phyloP scores from a whole-genome alignment of 2,797 vertebrate genomes.

The Lutra lutra region DNA sequence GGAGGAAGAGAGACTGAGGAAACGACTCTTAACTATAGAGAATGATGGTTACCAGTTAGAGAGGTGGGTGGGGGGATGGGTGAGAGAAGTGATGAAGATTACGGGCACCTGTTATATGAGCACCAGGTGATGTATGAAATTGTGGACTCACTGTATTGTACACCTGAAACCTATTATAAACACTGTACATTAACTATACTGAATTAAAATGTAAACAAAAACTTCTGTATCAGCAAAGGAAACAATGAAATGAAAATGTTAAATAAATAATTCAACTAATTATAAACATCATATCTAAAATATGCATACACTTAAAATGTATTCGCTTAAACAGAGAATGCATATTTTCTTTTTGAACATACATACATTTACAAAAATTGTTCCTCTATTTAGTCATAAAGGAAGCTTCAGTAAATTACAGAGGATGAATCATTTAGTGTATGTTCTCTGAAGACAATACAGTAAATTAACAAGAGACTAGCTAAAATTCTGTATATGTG shows the following conservation, averaged over 20 bases:
- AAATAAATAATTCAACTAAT: neutral
- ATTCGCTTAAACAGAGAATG: neutral
- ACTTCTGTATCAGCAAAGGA: neutral
- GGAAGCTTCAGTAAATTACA: neutral
- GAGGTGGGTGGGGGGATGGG: neutral
- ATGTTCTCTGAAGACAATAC: neutral
- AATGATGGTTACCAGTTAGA: neutral
- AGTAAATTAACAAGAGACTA: neutral
- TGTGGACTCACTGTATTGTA: neutral
- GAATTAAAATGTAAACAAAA: neutral
- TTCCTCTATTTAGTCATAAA: neutral
- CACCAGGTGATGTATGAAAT: neutral
- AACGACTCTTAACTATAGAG: neutral
- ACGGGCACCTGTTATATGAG: neutral
- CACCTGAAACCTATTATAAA: neutral
- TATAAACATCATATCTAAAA: neutral
- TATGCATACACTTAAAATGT: neutral
- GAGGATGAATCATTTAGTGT: neutral
- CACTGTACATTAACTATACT: neutral
- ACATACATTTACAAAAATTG: neutral
- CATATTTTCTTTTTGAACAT: neutral
- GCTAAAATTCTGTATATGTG: neutral
- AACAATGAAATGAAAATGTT: neutral
- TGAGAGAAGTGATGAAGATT: neutral
- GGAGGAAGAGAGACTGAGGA: neutral